A percentile compares a stretch with the other conserved stretches of the same genome.
These are phyloP conservation scores for Rapana venosa DNA, from an alignment of 2,888 invertebrate species.

Conservation along the genomic window DNA sequence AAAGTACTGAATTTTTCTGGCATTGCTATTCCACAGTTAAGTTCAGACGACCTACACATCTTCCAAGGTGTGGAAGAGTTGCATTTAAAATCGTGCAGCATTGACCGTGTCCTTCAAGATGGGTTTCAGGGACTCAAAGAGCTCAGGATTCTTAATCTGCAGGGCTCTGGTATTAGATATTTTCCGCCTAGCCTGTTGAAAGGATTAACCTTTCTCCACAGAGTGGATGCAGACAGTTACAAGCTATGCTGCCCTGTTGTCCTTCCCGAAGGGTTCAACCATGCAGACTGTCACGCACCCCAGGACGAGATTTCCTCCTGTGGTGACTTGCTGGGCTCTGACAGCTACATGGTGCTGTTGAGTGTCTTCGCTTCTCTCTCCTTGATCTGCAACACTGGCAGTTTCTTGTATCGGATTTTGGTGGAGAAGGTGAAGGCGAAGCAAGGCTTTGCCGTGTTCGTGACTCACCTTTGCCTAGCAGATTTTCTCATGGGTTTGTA, in stretches of 20 bases:
- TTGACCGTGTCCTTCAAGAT: not conserved
- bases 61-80: not conserved
- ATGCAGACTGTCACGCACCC: not conserved
- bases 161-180: not conserved
- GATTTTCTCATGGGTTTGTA: slow-evolving; percentile 9
- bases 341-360: not conserved
- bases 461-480: not conserved
- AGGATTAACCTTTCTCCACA: not conserved
- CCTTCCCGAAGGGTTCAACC: not conserved
- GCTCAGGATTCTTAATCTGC: not conserved
- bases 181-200: not conserved
- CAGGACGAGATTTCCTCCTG: slow-evolving; percentile 5
- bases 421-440: not conserved
- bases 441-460: slow-evolving; percentile 12
- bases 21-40: not conserved
- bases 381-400: not conserved
- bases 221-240: not conserved
- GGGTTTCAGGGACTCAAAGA: not conserved
- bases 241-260: slow-evolving; percentile 9
- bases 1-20: not conserved
- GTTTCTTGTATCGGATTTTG: not conserved
- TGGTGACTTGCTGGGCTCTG: not conserved
- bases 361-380: not conserved
- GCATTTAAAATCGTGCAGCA: not conserved
- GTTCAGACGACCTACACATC: not conserved